Percentiles rank a stretch among this genome's conserved stretches.
Conservation (phyloP, 2,888 invertebrate species). For the Cryptocephalus primarius region DNA sequence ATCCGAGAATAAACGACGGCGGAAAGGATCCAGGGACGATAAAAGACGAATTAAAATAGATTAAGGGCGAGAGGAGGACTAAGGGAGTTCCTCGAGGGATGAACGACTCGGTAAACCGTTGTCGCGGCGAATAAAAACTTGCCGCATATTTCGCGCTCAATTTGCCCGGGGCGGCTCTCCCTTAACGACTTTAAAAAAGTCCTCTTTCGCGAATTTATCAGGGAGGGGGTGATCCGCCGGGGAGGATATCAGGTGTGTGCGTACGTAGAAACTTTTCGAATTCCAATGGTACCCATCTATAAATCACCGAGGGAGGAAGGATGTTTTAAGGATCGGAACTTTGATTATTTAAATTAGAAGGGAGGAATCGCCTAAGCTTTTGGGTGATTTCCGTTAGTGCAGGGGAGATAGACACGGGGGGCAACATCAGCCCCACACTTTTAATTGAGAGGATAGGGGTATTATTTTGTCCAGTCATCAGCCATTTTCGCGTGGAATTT, state of each 20-base stretch:
- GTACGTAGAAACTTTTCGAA: too few species aligned
- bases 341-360: too few species aligned
- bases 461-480: too few species aligned
- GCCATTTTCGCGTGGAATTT: too few species aligned
- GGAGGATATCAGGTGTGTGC: too few species aligned
- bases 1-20: too few species aligned
- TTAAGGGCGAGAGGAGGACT: slow-evolving; percentile 12
- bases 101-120: slow-evolving; percentile 26
- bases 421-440: too few species aligned
- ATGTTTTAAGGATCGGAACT: too few species aligned
- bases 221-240: slow-evolving; percentile 6
- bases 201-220: slow-evolving; percentile 35
- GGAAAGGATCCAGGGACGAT: slow-evolving; percentile 4
- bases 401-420: too few species aligned
- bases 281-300: too few species aligned
- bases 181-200: slow-evolving; percentile 33
- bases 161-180: slow-evolving; percentile 33
- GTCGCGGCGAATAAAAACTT: slow-evolving; percentile 25
- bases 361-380: slow-evolving; percentile 24
- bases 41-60: slow-evolving; percentile 18
- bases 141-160: slow-evolving; percentile 36
- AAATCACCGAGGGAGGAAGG: too few species aligned
- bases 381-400: slow-evolving; percentile 20
- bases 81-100: slow-evolving; percentile 2
- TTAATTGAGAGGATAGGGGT: too few species aligned